These are phyloP conservation scores for Ateles fusciceps DNA, from an alignment of 2,797 vertebrate genomes.

Conservation along the genomic window DNA sequence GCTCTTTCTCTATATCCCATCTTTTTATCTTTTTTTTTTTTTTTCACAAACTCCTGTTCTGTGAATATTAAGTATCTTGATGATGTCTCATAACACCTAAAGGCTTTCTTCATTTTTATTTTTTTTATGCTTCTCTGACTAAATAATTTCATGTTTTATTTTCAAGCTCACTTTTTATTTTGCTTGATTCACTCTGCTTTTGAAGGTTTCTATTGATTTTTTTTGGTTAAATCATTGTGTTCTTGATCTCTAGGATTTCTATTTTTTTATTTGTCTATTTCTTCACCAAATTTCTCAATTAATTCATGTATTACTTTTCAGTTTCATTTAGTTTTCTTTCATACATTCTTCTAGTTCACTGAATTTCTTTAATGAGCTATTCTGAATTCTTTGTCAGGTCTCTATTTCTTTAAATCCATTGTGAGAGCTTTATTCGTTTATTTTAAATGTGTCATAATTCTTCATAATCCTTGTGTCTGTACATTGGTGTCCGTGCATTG, in stretches of 20 bases:
- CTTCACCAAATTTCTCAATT: neutral
- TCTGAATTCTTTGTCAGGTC: neutral
- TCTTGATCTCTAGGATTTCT: neutral
- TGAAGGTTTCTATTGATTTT: neutral
- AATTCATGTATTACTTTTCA: neutral
- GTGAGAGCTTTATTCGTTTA: neutral
- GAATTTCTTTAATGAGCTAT: neutral
- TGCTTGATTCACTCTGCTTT: neutral
- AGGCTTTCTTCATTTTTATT: neutral
- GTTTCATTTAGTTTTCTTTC: neutral
- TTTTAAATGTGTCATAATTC: neutral
- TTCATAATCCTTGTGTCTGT: neutral
- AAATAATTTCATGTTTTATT: neutral
- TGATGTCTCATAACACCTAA: neutral
- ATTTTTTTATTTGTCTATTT: neutral
- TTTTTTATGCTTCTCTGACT: neutral
- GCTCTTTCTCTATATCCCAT: no score
- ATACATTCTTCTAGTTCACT: neutral
- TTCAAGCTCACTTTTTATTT: neutral
- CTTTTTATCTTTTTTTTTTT: neutral
- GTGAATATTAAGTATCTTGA: neutral
- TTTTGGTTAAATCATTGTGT: neutral
- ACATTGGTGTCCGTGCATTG: neutral
- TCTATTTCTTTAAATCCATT: neutral
- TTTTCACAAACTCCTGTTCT: neutral